Evolutionary conservation across 1,140 invertebrate genomes (phyloP).

Genomic region (Pogonomyrmex barbatus): DNA sequence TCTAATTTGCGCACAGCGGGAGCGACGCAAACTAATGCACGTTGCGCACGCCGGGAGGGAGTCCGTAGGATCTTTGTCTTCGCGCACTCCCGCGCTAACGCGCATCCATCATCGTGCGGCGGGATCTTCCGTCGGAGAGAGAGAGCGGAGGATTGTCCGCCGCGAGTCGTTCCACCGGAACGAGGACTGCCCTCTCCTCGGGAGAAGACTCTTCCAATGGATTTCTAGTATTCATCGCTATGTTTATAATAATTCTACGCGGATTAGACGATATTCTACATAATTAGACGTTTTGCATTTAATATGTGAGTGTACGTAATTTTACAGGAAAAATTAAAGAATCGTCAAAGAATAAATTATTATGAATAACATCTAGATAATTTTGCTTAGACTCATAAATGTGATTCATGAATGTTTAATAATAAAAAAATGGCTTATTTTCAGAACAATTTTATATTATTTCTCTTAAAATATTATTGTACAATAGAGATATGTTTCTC

Average conservation of each 20-base stretch:
- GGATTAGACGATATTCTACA: neutral
- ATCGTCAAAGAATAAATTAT: neutral
- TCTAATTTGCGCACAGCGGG: constrained; percentile 85
- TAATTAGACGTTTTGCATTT: neutral
- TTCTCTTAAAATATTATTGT: neutral
- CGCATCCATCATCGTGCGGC: constrained; percentile 81
- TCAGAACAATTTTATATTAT: neutral
- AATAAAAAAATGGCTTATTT: neutral
- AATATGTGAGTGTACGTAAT: neutral
- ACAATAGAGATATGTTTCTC: neutral
- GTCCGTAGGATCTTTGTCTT: constrained; percentile 81
- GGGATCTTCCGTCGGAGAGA: constrained; percentile 64
- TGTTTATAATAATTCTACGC: neutral
- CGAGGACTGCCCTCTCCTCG: constrained; percentile 28
- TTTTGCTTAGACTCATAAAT: neutral
- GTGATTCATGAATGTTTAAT: neutral
- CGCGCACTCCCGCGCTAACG: constrained; percentile 83
- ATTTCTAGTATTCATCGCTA: neutral
- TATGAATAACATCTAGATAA: neutral
- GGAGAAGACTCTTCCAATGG: constrained; percentile 12
- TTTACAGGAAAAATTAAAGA: neutral
- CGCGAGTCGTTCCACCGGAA: constrained; percentile 30
- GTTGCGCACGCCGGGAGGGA: constrained; percentile 81
- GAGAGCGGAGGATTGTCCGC: constrained; percentile 40
- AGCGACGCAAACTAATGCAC: constrained; percentile 84